Conservation (phyloP, 1,140 invertebrate species). For the Cotesia typhae region DNA sequence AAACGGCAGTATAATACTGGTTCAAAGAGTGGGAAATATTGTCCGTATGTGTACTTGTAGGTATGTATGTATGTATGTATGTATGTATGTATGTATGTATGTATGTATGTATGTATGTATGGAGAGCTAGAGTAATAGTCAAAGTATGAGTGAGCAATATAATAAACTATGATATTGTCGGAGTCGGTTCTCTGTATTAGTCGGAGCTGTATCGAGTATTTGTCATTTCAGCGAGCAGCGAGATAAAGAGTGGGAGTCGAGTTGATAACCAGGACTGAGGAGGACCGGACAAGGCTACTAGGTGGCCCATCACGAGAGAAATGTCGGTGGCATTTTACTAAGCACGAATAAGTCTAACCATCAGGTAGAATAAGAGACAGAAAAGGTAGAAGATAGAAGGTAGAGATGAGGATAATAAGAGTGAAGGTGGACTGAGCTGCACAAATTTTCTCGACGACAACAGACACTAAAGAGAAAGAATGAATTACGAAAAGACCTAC, state of each 20-base stretch:
- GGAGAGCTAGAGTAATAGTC: slow-evolving; percentile 17
- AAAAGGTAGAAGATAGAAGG: no score
- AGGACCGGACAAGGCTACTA: neutral
- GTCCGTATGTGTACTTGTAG: neutral
- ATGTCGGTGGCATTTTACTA: no score
- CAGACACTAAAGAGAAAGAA: no score
- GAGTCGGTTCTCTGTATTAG: neutral
- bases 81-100: neutral
- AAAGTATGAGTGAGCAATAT: slow-evolving; percentile 43
- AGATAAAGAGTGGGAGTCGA: neutral
- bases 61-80: neutral
- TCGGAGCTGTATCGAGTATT: neutral
- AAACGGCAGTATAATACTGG: slow-evolving; percentile 1
- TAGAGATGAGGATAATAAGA: no score
- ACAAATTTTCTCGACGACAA: no score
- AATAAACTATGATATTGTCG: slow-evolving; percentile 11
- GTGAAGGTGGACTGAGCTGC: no score
- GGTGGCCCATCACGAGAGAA: no score
- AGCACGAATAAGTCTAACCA: no score
- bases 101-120: no score
- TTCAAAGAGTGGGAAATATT: neutral
- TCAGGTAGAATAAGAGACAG: no score
- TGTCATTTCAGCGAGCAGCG: neutral
- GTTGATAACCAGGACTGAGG: neutral
- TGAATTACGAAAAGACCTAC: no score